Evolutionary conservation across 1,140 invertebrate species (phyloP), one percentile per base, ranked within the genome.

Genomic region (Drosophila varians): DNA sequence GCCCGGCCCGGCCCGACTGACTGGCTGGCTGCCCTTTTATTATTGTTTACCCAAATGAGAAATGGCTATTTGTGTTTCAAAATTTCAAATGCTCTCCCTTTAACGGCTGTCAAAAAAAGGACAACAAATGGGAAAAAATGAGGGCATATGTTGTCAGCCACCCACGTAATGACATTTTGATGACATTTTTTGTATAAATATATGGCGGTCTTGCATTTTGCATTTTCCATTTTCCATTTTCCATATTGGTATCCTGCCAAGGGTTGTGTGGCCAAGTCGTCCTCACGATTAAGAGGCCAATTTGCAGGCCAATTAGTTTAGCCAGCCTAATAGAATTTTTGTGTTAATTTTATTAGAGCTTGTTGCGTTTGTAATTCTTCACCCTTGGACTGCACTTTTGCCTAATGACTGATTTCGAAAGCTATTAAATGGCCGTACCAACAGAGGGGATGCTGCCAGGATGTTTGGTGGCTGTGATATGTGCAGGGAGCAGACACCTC

Each of bases 81-180:
- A 70, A 49, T 70, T 64, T 8, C n/a, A 65, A 51, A n/a, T 31
- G 11, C 28, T 1, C 28, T n/a, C 28, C 36, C 36, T 9, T 8
- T 18, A 18, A 9, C 8, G 7, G 16, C 36, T 38, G 56, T 56
- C 53, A 42, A 11, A 11, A 19, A 42, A 16, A 53, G 2, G 6
- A 18, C 7, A 43, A 26, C 6, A 2, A 7, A 55, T 26, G 25
- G 12, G 25, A 9, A 56, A 56, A 47, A 47, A 14, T 21, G 42
- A 12, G 60, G 49, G 55, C 69, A 64, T 73, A 74, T 74, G 70
- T 65, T 45, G 60, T 53, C 26, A 6, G 18, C 31, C 36, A 40
- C 38, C 51, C 42, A 45, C 61, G 54, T 84, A 84, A 84, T 86
- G 80, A 64, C 66, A 86, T 84, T 84, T 86, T 84, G 80, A 84